Base-by-base conservation (phyloP, 2,797 vertebrate genomes). In the Falco cherrug region DNA sequence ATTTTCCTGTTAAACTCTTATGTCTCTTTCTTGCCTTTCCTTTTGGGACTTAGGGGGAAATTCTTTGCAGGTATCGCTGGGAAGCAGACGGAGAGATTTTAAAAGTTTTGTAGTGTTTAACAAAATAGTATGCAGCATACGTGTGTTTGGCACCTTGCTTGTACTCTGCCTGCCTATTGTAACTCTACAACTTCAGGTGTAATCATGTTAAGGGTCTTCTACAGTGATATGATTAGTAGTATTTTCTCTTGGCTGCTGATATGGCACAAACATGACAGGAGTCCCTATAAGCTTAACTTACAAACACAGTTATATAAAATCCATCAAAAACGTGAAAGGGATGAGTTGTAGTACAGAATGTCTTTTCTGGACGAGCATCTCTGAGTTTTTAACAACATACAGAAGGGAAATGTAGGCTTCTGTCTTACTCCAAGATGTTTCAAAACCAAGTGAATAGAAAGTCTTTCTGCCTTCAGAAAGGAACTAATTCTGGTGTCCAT, bases 311-410 rank as follows among this genome's bases (percentile, higher is more conserved):
- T 57, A n/a, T 5, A n/a, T 50, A 48, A 79, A 92, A 65, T 28
- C 33, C 16, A 59, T 93, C 24, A 39, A 61, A 87, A 63, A 51
- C n/a, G 51, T 56, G 41, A 28, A 51, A 79, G 18, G 9, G 6
- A 47, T 57, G 17, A 57, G 39, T 19, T 61, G 7, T 56, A 13
- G 24, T 39, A 61, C 61, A 57, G 13, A 39, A 45, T 16, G 7
- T 35, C 31, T 76, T 64, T 7, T 92, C 69, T 94, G 50, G 43
- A 50, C 84, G 81, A 71, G 37, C 37, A 9, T 57, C 0, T 8
- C n/a, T 4, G 56, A 70, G 33, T 93, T 73, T 69, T 47, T 54
- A 43, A 35, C 0, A 0, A 53, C 50, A n/a, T 0, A 0, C 31
- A n/a, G 41, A 60, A 65, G 29, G 45, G 51, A 70, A 70, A 43